Evolutionary conservation across 2,888 invertebrate species (phyloP).

Genomic region (Ypsolopha sequella): DNA sequence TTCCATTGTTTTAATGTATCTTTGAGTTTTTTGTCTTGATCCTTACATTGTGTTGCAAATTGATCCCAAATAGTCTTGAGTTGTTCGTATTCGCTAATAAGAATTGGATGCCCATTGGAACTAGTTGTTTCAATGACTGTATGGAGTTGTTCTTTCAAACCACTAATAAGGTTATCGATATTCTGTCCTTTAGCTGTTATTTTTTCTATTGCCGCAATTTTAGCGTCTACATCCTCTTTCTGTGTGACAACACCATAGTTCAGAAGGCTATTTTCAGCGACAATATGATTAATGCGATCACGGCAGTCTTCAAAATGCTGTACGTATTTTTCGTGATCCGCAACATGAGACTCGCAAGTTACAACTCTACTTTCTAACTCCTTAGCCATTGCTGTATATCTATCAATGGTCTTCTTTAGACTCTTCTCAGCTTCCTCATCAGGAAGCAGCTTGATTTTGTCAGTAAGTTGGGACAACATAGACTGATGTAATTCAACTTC

Average conservation of each 20-base stretch:
- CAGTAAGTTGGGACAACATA: conserved; percentile 85
- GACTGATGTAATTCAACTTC: conserved; percentile 89
- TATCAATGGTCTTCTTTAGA: conserved; percentile 78
- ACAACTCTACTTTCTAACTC: conserved; percentile 77
- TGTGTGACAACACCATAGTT: conserved; percentile 85
- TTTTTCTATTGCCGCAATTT: conserved; percentile 80
- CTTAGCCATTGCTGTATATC: conserved; percentile 77
- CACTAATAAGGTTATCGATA: conserved; percentile 78
- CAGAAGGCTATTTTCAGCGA: conserved; percentile 82
- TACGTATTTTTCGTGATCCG: conserved; percentile 85
- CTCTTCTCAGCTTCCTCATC: conserved; percentile 85
- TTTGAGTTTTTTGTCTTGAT: conserved; percentile 79
- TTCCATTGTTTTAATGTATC: conserved; percentile 85
- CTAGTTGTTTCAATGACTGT: conserved; percentile 83
- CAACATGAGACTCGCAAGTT: conserved; percentile 78
- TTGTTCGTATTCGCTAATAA: conserved; percentile 80
- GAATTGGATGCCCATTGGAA: conserved; percentile 78
- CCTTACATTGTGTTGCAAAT: conserved; percentile 78
- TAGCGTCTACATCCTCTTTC: conserved; percentile 82
- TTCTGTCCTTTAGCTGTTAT: conserved; percentile 79
- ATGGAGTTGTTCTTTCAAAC: conserved; percentile 78
- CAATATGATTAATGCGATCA: conserved; percentile 84
- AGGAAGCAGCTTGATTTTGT: conserved; percentile 82
- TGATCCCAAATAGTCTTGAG: conserved; percentile 81
- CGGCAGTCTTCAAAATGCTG: conserved; percentile 85